A percentile compares a stretch with the other conserved stretches of the same genome.
Evolutionary conservation across 2,888 invertebrate genomes (phyloP).

Genomic region (Nesidiocoris tenuis): DNA sequence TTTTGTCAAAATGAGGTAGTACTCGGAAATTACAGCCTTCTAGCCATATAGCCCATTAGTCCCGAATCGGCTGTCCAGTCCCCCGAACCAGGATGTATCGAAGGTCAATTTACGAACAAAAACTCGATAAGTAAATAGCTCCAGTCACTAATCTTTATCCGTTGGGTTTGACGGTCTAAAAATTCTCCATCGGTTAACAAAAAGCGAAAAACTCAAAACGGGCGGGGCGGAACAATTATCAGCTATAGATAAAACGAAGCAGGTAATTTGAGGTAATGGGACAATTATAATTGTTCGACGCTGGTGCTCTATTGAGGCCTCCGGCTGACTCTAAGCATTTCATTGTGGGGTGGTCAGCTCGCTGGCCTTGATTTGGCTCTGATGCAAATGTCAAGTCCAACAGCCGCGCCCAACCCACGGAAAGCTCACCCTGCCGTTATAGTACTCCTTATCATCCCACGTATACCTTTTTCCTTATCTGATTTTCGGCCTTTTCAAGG

Average conservation of each 20-base stretch:
- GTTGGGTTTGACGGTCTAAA: too few relatives aligned
- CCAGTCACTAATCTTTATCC: too few relatives aligned
- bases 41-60: too few relatives aligned
- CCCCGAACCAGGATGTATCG: too few relatives aligned
- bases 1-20: too few relatives aligned
- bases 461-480: slow-evolving; percentile 11
- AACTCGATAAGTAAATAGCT: too few relatives aligned
- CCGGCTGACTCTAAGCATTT: too few relatives aligned
- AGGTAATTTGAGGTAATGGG: slow-evolving; percentile 23
- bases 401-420: slow-evolving; percentile 33
- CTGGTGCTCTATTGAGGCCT: slow-evolving; percentile 29
- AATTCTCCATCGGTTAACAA: too few relatives aligned
- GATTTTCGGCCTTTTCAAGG: background rate
- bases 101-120: too few relatives aligned
- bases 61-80: too few relatives aligned
- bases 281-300: slow-evolving; percentile 25
- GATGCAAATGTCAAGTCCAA: slow-evolving; percentile 42
- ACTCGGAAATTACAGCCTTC: too few relatives aligned
- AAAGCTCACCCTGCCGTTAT: slow-evolving; percentile 33
- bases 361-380: slow-evolving; percentile 29
- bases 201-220: background rate
- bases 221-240: background rate
- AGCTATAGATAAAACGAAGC: background rate
- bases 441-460: slow-evolving; percentile 31
- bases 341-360: slow-evolving; percentile 23